Conservation (phyloP, 2,888 invertebrate species). For the Diarsia rubi region DNA sequence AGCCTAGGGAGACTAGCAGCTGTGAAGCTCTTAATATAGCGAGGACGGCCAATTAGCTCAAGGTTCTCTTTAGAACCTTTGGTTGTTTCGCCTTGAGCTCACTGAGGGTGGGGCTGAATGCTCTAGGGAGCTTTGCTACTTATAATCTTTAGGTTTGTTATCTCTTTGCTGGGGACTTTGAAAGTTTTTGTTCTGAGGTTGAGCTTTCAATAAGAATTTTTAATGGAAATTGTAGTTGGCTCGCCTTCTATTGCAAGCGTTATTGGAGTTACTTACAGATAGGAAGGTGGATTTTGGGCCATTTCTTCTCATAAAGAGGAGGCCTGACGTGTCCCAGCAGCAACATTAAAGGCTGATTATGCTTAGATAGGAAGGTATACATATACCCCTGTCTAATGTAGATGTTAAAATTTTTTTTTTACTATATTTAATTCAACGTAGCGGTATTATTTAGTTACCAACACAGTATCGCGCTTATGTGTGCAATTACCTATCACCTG, state of each 20-base stretch:
- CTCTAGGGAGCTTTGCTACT: not conserved
- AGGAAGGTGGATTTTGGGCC: too few species aligned
- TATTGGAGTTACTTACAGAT: not conserved
- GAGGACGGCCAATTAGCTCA: conserved; percentile 55
- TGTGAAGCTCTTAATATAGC: conserved; percentile 2
- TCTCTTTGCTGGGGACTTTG: not conserved
- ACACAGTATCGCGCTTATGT: not conserved
- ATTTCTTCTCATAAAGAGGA: too few species aligned
- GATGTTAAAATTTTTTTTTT: not conserved
- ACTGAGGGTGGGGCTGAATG: conserved; percentile 10
- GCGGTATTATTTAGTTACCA: not conserved
- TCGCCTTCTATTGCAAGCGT: not conserved
- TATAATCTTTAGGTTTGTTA: not conserved
- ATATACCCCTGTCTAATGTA: too few species aligned
- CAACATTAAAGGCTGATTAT: too few species aligned
- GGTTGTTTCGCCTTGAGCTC: conserved; percentile 39
- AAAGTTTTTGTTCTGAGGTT: conserved; percentile 16
- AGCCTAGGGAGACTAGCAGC: conserved; percentile 12
- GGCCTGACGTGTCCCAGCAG: too few species aligned
- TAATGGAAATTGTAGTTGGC: not conserved
- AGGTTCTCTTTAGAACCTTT: conserved; percentile 40
- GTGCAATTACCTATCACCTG: not conserved
- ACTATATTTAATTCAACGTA: not conserved
- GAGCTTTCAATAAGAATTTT: not conserved
- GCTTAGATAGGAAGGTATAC: too few species aligned